A percentile compares a stretch with the other conserved stretches of the same genome.
phyloP scores from a whole-genome alignment of 2,797 vertebrate species.

The Sebastes nivosus region DNA sequence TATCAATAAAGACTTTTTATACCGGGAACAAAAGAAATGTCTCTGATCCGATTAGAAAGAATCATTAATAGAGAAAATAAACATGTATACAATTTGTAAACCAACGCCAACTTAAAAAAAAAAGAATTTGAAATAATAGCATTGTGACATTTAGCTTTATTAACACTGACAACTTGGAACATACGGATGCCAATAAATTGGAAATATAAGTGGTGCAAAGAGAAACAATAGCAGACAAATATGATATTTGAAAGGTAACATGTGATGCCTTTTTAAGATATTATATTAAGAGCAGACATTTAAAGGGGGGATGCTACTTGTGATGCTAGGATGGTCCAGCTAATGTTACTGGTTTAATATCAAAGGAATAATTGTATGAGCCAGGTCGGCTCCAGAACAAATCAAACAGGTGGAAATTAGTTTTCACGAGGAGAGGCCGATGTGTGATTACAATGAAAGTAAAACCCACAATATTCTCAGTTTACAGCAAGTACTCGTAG shows the following conservation, averaged over 20 bases:
- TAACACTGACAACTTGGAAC: not conserved
- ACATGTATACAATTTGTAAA: not conserved
- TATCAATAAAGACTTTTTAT: constrained; percentile 78
- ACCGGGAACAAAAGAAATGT: constrained; percentile 35
- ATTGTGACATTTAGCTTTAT: not conserved
- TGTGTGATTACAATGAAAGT: not conserved
- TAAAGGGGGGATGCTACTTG: not conserved
- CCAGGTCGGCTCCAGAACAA: not conserved
- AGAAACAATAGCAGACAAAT: not conserved
- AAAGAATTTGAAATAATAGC: not conserved
- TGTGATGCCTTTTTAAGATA: not conserved
- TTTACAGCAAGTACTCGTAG: not conserved
- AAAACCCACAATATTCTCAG: not conserved
- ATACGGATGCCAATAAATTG: not conserved
- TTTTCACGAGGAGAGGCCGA: not conserved
- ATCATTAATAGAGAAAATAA: not conserved
- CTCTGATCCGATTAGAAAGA: not conserved
- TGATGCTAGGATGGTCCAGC: not conserved
- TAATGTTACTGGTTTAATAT: not conserved
- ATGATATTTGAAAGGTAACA: not conserved
- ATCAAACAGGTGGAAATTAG: not conserved
- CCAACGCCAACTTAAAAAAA: not conserved
- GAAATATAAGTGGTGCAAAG: not conserved
- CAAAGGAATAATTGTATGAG: not conserved
- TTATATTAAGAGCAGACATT: not conserved